Conservation (phyloP, 2,888 invertebrate genomes). For the Acanthosepion lycidas region DNA sequence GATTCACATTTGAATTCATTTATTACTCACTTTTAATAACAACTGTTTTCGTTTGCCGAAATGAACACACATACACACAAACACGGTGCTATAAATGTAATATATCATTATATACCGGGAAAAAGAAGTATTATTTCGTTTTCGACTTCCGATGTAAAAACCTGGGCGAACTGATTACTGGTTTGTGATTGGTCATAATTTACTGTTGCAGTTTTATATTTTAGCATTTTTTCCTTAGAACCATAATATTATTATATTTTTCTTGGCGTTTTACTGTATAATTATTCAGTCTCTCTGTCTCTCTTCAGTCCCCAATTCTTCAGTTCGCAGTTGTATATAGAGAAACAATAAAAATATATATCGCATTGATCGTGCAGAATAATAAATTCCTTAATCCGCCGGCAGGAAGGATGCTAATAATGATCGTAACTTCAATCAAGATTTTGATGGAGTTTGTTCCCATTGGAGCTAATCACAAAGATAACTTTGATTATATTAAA, state of each 20-base stretch:
- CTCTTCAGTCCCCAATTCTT: neutral
- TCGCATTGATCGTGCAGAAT: neutral
- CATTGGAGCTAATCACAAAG: neutral
- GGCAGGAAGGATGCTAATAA: neutral
- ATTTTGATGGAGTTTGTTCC: neutral
- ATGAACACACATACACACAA: neutral
- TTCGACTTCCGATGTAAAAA: neutral
- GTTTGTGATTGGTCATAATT: slow-evolving; percentile 8
- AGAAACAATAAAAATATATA: neutral
- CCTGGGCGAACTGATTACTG: slow-evolving; percentile 33
- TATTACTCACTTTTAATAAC: neutral
- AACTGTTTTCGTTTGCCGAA: neutral
- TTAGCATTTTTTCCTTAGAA: neutral
- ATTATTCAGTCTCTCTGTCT: too few relatives aligned
- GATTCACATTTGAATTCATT: neutral
- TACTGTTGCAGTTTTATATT: neutral
- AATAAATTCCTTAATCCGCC: neutral
- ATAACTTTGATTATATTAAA: too few relatives aligned
- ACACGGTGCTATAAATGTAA: neutral
- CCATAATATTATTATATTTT: neutral
- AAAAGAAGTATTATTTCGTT: neutral
- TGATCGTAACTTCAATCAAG: neutral
- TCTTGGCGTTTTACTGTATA: too few relatives aligned
- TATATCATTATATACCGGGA: neutral
- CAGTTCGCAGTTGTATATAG: neutral